Conservation (phyloP, 2,888 invertebrate genomes). For the Hemicrepidius hirtus region DNA sequence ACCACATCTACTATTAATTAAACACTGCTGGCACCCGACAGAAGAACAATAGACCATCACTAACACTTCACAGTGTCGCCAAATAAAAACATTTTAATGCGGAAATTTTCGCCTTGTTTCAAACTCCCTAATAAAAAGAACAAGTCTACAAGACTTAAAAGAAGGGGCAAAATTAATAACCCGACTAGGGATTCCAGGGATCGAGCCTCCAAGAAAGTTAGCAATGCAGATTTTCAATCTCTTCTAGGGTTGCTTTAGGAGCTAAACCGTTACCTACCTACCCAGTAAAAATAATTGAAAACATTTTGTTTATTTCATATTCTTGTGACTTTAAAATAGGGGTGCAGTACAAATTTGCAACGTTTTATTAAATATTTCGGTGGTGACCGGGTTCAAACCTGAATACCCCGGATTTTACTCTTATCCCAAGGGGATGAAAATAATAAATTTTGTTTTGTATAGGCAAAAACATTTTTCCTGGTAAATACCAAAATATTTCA, state of each 20-base stretch:
- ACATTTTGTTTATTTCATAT: too few relatives aligned
- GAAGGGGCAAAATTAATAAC: constrained; percentile 47
- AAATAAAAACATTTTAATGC: constrained; percentile 47
- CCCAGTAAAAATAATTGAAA: background rate
- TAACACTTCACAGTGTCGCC: constrained; percentile 47
- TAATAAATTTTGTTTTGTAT: too few relatives aligned
- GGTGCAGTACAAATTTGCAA: too few relatives aligned
- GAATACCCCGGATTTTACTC: too few relatives aligned
- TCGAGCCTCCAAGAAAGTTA: constrained; percentile 36
- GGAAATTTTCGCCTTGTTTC: constrained; percentile 41
- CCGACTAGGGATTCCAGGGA: constrained; percentile 28
- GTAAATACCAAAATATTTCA: too few relatives aligned
- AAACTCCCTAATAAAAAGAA: constrained; percentile 16
- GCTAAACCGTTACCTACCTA: background rate
- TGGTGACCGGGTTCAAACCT: too few relatives aligned
- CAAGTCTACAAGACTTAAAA: constrained; percentile 25
- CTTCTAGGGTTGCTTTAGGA: constrained; percentile 21
- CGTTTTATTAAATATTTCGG: too few relatives aligned
- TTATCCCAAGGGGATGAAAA: too few relatives aligned
- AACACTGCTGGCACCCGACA: constrained; percentile 52
- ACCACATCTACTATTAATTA: constrained; percentile 57
- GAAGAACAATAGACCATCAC: constrained; percentile 52
- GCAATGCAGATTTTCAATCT: constrained; percentile 51
- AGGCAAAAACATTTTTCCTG: too few relatives aligned
- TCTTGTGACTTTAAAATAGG: too few relatives aligned